Evolutionary conservation across 2,113 vertebrate genomes (phyloP).

Genomic region (Neoarius graeffei): DNA sequence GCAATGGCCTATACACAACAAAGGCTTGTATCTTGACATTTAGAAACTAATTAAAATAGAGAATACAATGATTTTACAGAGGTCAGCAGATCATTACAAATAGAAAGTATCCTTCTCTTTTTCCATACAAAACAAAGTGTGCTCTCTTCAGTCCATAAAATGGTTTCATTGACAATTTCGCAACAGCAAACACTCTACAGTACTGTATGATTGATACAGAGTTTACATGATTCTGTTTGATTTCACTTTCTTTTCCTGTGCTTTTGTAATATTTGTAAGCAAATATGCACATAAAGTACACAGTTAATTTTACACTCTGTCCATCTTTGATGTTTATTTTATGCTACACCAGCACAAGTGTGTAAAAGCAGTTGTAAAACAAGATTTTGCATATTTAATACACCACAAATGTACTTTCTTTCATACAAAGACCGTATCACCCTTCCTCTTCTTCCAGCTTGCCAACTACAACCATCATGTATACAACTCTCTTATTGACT

Average conservation of each 20-base stretch:
- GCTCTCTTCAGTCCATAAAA: constrained; percentile 44
- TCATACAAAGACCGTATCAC: neutral
- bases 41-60: constrained; percentile 69
- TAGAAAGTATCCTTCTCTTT: constrained; percentile 8
- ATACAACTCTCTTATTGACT: neutral
- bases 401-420: neutral
- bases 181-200: neutral
- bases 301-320: neutral
- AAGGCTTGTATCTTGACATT: constrained; percentile 68
- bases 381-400: constrained; percentile 6
- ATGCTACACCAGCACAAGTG: neutral
- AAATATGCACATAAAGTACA: neutral
- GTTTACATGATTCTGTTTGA: neutral
- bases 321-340: neutral
- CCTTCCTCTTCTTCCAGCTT: constrained; percentile 9
- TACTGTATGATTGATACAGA: neutral
- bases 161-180: constrained; percentile 36
- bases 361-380: neutral
- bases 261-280: neutral
- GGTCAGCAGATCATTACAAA: constrained; percentile 49
- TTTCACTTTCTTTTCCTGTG: neutral
- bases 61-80: constrained; percentile 51
- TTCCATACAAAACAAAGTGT: neutral
- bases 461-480: neutral
- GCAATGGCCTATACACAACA: constrained; percentile 27